Evolutionary conservation across 1,140 invertebrate genomes (phyloP), one percentile per base, ranked within the genome.

Genomic region (Anastrepha ludens): DNA sequence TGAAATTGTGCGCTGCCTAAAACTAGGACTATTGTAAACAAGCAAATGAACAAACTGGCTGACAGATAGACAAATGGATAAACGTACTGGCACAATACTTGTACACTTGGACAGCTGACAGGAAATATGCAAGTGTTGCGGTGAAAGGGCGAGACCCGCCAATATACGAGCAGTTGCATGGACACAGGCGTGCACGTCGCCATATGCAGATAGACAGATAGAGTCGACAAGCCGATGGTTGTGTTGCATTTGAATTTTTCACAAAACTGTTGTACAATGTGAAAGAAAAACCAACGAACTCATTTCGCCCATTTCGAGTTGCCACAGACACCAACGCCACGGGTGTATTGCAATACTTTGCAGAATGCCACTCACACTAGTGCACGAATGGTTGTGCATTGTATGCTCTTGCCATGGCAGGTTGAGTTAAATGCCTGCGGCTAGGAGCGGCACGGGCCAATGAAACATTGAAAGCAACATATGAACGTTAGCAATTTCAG

Each of bases 301-400:
- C 74, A 81, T 81, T 81, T 81, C 74, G 74, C n/a, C n/a, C 74
- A 47, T 81, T 55, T 81, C 74, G 55, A 81, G 74, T 74, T 41
- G 70, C 74, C 47, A 81, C 47, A 81, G 39, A 44, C 15, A 55
- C 74, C 74, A 81, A 81, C 47, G 44, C 47, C 47, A 81, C 13
- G 41, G n/a, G 74, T 55, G 74, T 20, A 41, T 50, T 55, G 47
- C 15, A 81, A 81, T 81, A 11, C 70, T 81, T 81, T 29, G 74
- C 17, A 9, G 74, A 17, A 81, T 55, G 74, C 74, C 67, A 74
- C 67, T 44, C 41, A 17, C 47, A 47, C 4, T 17, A 50, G 17
- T 0, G n/a, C 47, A 9, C 11, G 17, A 44, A 44, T 15, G 15
- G 11, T 20, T 44, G 11, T 44, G 20, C 13, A 44, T 39, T 47